Conservation (phyloP, 2,113 vertebrate genomes). For the Chunga burmeisteri region DNA sequence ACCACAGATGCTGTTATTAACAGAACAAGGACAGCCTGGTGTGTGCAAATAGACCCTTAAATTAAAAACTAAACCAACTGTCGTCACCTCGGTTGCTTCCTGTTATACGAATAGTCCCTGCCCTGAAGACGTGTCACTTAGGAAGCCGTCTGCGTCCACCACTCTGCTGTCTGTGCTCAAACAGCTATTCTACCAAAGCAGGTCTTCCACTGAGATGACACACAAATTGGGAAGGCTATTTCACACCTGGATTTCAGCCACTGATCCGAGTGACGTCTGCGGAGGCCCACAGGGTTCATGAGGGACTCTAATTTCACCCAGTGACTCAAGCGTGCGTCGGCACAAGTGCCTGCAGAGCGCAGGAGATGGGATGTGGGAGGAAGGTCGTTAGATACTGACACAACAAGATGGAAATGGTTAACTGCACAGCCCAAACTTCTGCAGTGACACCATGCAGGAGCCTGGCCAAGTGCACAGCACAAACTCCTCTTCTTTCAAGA, state of each 20-base stretch:
- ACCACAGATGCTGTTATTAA: neutral
- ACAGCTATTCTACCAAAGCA: neutral
- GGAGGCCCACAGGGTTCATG: neutral
- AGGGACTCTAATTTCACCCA: neutral
- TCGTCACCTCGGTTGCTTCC: neutral
- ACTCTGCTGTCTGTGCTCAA: neutral
- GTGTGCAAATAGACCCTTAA: neutral
- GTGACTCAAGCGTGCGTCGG: neutral
- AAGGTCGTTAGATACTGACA: fast-evolving
- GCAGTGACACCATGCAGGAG: neutral
- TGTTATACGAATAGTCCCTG: neutral
- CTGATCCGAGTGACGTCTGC: fast-evolving
- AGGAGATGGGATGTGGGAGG: neutral
- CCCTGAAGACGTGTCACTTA: neutral
- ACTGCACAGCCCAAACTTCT: neutral
- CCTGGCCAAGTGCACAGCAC: neutral
- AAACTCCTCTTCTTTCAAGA: neutral
- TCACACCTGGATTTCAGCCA: neutral
- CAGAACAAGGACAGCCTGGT: neutral
- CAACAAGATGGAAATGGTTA: fast-evolving
- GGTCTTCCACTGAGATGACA: neutral
- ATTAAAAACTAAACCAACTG: neutral
- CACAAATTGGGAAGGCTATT: neutral
- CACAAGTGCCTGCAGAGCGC: neutral
- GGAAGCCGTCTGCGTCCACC: neutral